Percentiles rank a stretch among this genome's conserved stretches.
Evolutionary conservation across 2,797 vertebrate genomes (phyloP).

Genomic region (Poecilia wingei): DNA sequence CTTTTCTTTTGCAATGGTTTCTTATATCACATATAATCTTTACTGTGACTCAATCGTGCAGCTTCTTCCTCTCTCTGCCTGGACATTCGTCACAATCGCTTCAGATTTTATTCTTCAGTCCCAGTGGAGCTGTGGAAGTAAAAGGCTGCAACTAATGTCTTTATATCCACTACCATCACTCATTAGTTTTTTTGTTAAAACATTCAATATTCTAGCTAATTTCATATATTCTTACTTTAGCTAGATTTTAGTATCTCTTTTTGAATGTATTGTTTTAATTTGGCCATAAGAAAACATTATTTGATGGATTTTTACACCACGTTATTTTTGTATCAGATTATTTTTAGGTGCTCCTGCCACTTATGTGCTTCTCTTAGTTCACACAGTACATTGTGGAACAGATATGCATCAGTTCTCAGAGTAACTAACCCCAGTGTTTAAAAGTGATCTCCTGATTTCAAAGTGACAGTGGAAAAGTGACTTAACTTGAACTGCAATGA

Average conservation of each 20-base stretch:
- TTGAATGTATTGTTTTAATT: background rate
- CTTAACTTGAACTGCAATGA: background rate
- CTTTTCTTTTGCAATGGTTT: constrained; percentile 17
- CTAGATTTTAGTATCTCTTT: background rate
- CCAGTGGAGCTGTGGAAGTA: background rate
- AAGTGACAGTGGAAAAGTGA: background rate
- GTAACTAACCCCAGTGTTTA: background rate
- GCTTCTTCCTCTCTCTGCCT: background rate
- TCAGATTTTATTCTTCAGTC: background rate
- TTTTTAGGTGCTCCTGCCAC: background rate
- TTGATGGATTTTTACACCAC: background rate
- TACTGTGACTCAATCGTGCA: background rate
- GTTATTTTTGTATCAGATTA: background rate
- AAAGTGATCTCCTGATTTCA: background rate
- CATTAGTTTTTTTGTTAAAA: background rate
- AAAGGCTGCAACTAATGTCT: background rate
- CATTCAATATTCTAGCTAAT: background rate
- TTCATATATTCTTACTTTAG: too few relatives aligned
- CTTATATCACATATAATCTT: constrained; percentile 23
- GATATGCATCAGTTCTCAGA: background rate
- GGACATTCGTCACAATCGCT: background rate
- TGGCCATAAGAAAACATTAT: background rate
- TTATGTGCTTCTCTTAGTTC: background rate
- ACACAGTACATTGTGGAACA: background rate
- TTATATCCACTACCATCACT: background rate